Percentiles rank a stretch among this genome's conserved stretches.
These are phyloP conservation scores for Sphaerophoria rueppellii DNA, from an alignment of 2,888 invertebrate species.

Conservation along the genomic window DNA sequence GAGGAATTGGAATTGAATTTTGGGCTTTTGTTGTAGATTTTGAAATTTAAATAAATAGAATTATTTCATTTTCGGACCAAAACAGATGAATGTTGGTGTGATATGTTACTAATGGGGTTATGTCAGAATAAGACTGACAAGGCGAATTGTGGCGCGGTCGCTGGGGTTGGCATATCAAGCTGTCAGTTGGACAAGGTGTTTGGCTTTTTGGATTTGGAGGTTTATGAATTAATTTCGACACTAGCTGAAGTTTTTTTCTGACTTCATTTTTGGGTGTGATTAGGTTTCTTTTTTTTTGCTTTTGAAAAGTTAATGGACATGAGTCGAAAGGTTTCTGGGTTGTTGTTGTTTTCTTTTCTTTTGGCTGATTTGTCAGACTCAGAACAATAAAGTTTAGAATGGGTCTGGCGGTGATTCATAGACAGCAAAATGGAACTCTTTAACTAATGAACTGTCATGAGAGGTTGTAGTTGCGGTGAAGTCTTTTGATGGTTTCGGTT, in stretches of 20 bases:
- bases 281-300: slow-evolving; percentile 8
- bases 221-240: slow-evolving; percentile 71
- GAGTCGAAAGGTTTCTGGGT: slow-evolving; percentile 10
- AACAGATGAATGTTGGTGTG: slow-evolving; percentile 40
- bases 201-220: slow-evolving; percentile 66
- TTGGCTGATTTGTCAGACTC: slow-evolving; percentile 47
- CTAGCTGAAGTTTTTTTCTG: slow-evolving; percentile 37
- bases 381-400: slow-evolving; percentile 35
- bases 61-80: slow-evolving; percentile 38
- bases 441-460: slow-evolving; percentile 34
- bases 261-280: slow-evolving; percentile 36
- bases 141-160: slow-evolving; percentile 46
- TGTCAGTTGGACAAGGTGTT: slow-evolving; percentile 70
- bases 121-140: slow-evolving; percentile 62
- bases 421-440: slow-evolving; percentile 4
- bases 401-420: slow-evolving; percentile 23
- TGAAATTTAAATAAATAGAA: slow-evolving; percentile 68
- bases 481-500: not conserved
- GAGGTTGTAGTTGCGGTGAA: slow-evolving; percentile 3
- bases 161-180: slow-evolving; percentile 50
- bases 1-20: slow-evolving; percentile 16
- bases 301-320: slow-evolving; percentile 11
- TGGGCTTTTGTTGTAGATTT: slow-evolving; percentile 33
- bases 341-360: not conserved
- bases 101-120: slow-evolving; percentile 70